phyloP scores from a whole-genome alignment of 2,888 invertebrate species.

The Harpalus rufipes region DNA sequence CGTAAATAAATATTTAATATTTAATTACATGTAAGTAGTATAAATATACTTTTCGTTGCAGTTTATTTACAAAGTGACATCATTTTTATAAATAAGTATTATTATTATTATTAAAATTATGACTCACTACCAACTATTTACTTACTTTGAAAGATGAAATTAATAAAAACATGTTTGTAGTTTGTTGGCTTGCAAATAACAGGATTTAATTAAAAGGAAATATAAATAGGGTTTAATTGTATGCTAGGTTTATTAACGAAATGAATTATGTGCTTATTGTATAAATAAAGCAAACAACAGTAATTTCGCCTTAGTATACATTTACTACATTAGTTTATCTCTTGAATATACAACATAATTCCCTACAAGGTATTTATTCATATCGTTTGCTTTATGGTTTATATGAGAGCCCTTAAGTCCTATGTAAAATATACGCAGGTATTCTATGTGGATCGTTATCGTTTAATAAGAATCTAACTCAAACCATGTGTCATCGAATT shows the following conservation, averaged over 20 bases:
- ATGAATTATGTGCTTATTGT: background rate
- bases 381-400: background rate
- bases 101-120: too few relatives aligned
- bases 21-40: too few relatives aligned
- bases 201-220: background rate
- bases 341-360: constrained; percentile 2
- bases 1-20: too few relatives aligned
- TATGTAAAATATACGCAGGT: background rate
- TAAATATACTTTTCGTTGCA: too few relatives aligned
- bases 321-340: constrained; percentile 42
- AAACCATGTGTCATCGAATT: too few relatives aligned
- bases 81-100: too few relatives aligned
- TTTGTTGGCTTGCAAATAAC: background rate
- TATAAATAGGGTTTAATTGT: background rate
- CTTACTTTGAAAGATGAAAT: background rate
- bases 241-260: background rate
- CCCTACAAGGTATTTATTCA: background rate
- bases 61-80: too few relatives aligned
- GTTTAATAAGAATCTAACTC: too few relatives aligned
- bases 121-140: background rate
- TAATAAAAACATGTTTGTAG: background rate
- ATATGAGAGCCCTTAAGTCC: background rate
- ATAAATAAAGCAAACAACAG: background rate
- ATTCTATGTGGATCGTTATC: background rate
- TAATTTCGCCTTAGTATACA: background rate